These are phyloP conservation scores for Calameuta idolon DNA, from an alignment of 2,888 invertebrate species.

Conservation along the genomic window DNA sequence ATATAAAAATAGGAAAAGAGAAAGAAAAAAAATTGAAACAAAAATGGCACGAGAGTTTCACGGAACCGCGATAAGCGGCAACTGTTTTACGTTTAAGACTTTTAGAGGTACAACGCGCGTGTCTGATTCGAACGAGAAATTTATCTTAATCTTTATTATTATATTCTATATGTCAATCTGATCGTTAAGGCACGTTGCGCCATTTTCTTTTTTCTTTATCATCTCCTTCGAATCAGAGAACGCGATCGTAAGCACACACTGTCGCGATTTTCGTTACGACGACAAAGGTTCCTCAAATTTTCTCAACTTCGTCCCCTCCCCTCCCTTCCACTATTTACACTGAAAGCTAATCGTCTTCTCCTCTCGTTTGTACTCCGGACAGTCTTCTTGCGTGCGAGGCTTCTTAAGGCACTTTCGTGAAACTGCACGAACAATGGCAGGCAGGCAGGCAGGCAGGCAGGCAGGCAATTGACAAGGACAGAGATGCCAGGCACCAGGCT, in stretches of 20 bases:
- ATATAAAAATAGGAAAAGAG: not conserved
- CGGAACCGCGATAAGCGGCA: conserved; percentile 58
- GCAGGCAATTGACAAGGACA: not conserved
- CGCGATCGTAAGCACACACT: no score
- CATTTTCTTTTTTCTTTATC: no score
- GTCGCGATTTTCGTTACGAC: no score
- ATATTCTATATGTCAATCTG: no score
- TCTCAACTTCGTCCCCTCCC: not conserved
- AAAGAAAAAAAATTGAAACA: conserved; percentile 28
- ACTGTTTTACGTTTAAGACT: conserved; percentile 17
- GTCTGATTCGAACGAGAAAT: not conserved
- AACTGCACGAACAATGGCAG: conserved; percentile 1
- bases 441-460: not conserved
- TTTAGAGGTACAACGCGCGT: conserved; percentile 7
- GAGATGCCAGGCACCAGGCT: no score
- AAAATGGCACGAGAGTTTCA: conserved; percentile 64
- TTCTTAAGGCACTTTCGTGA: conserved; percentile 31
- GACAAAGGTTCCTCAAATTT: no score
- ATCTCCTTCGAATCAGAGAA: no score
- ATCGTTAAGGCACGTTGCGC: no score
- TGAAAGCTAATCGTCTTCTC: conserved; percentile 2
- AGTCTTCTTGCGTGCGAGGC: conserved; percentile 9
- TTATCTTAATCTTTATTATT: no score
- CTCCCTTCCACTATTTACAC: not conserved
- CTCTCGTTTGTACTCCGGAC: conserved; percentile 18